phyloP scores from a whole-genome alignment of 2,888 invertebrate species.

The Ormyrus nitidulus region DNA sequence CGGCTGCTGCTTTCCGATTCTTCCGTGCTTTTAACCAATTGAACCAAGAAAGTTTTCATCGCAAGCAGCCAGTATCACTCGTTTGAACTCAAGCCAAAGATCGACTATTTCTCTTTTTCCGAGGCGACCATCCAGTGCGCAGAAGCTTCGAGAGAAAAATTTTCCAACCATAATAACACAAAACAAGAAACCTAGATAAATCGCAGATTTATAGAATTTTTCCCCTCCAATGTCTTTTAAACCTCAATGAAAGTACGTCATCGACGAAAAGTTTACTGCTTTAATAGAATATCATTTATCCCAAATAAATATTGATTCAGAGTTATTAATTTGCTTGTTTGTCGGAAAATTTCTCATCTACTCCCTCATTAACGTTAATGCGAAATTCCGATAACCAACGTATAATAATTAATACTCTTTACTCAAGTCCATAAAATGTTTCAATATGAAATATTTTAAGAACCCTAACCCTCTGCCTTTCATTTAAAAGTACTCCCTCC shows the following conservation, averaged over 20 bases:
- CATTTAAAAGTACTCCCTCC: no score
- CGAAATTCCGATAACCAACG: no score
- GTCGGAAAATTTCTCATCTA: no score
- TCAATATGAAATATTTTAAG: no score
- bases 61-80: not conserved
- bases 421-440: no score
- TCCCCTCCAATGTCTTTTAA: not conserved
- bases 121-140: not conserved
- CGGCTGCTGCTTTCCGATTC: no score
- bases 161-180: not conserved
- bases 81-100: conserved; percentile 39
- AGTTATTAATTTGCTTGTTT: no score
- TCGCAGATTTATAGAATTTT: not conserved
- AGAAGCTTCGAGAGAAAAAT: not conserved
- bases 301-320: conserved; percentile 8
- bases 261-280: conserved; percentile 5
- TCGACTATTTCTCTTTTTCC: not conserved
- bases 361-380: no score
- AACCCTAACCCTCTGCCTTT: no score
- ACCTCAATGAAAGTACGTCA: not conserved
- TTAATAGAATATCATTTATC: not conserved
- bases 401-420: no score
- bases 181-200: not conserved
- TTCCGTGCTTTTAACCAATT: no score
- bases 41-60: no score